These are phyloP conservation scores for Trypoxylon attenuatum DNA, from an alignment of 2,888 invertebrate species.

Conservation along the genomic window DNA sequence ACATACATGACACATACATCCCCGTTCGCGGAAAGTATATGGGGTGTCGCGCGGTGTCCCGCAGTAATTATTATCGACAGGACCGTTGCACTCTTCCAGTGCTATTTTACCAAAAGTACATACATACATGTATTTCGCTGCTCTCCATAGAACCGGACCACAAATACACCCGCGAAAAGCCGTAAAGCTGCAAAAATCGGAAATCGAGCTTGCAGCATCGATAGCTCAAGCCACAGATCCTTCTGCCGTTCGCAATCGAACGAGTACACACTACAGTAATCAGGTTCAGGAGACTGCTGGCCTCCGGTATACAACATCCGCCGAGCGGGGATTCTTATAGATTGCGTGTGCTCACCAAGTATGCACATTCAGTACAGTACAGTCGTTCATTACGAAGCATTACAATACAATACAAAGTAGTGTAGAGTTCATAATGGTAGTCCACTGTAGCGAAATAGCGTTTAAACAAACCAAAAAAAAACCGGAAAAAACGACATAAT, in stretches of 20 bases:
- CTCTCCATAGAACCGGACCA: too few species aligned
- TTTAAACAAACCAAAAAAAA: slow-evolving; percentile 57
- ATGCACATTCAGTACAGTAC: slow-evolving; percentile 63
- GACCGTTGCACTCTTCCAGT: neutral
- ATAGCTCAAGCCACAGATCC: neutral
- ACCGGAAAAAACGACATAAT: slow-evolving; percentile 45
- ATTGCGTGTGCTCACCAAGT: slow-evolving; percentile 62
- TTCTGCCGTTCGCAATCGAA: neutral
- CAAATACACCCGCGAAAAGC: too few species aligned
- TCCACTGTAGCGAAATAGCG: slow-evolving; percentile 73
- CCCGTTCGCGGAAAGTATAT: slow-evolving; percentile 32
- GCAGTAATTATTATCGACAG: neutral
- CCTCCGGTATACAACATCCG: slow-evolving; percentile 45
- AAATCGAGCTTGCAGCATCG: too few species aligned
- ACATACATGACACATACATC: slow-evolving; percentile 54
- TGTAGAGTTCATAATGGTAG: slow-evolving; percentile 71
- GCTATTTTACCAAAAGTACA: too few species aligned
- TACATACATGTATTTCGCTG: too few species aligned
- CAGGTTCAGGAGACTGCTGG: neutral
- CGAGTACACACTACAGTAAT: neutral
- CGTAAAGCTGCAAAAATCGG: too few species aligned
- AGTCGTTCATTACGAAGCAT: slow-evolving; percentile 65
- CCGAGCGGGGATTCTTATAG: slow-evolving; percentile 52
- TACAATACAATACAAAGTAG: slow-evolving; percentile 71
- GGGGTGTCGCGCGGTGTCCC: slow-evolving; percentile 5